Conservation (phyloP, 2,113 vertebrate species). For the Silurus meridionalis region DNA sequence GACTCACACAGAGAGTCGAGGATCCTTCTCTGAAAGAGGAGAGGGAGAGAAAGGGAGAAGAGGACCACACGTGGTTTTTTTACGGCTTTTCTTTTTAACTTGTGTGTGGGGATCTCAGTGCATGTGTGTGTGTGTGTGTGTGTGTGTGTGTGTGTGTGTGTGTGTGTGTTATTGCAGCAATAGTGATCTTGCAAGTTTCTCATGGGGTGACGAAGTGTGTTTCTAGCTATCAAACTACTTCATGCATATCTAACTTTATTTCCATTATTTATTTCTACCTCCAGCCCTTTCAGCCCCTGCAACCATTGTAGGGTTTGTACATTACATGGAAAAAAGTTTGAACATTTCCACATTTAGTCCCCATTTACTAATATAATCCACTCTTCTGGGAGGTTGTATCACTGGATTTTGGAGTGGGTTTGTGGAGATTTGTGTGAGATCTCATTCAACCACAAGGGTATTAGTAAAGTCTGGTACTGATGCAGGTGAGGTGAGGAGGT, state of each 20-base stretch:
- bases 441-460: no score
- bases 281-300: background rate
- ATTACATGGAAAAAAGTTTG: no score
- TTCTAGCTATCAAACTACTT: background rate
- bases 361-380: no score
- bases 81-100: constrained; percentile 11
- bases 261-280: background rate
- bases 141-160: constrained; percentile 7
- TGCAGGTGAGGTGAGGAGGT: no score
- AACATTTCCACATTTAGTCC: no score
- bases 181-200: background rate
- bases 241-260: background rate
- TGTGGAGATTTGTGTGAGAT: no score
- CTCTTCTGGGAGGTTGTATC: no score
- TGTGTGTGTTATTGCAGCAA: background rate
- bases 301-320: background rate
- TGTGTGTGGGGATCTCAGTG: background rate
- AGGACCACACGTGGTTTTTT: constrained; percentile 7
- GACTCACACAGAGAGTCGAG: constrained; percentile 36
- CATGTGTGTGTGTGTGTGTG: background rate
- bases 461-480: no score
- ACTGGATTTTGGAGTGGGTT: no score
- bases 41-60: constrained; percentile 13
- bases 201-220: background rate
- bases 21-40: constrained; percentile 31